phyloP scores from a whole-genome alignment of 2,113 vertebrate genomes.

The Nannospalax galili region DNA sequence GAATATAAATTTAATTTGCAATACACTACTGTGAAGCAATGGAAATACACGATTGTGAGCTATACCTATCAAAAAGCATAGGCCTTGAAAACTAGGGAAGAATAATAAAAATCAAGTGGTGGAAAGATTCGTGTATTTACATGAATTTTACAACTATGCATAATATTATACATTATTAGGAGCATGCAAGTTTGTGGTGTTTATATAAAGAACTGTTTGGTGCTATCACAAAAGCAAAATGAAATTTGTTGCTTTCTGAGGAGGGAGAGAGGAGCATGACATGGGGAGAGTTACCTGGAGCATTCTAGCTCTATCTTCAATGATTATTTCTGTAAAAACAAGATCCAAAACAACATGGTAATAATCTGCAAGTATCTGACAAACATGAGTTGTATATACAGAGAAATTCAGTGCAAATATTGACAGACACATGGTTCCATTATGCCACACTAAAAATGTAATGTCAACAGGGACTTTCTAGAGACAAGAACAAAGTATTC shows the following conservation, averaged over 20 bases:
- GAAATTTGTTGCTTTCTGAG: background rate
- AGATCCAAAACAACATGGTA: background rate
- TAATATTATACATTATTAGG: background rate
- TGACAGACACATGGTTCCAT: background rate
- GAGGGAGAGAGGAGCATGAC: background rate
- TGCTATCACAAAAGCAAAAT: background rate
- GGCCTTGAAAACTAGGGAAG: background rate
- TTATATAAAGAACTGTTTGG: background rate
- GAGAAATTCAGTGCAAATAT: background rate
- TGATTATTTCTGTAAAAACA: slow-evolving; percentile 7
- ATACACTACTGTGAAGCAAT: slow-evolving; percentile 5
- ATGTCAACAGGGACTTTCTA: background rate
- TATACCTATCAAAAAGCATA: background rate
- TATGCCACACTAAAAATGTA: background rate
- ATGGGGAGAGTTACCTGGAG: background rate
- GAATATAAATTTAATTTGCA: slow-evolving; percentile 30
- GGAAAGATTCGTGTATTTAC: background rate
- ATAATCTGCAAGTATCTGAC: background rate
- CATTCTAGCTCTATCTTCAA: background rate
- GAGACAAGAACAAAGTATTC: background rate
- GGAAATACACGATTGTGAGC: background rate
- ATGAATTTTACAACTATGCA: slow-evolving; percentile 12
- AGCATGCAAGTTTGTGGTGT: background rate
- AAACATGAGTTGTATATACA: background rate
- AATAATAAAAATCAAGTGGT: slow-evolving; percentile 13